Base-by-base conservation (phyloP, 2,888 invertebrate genomes). In the Athrips mouffetella region DNA sequence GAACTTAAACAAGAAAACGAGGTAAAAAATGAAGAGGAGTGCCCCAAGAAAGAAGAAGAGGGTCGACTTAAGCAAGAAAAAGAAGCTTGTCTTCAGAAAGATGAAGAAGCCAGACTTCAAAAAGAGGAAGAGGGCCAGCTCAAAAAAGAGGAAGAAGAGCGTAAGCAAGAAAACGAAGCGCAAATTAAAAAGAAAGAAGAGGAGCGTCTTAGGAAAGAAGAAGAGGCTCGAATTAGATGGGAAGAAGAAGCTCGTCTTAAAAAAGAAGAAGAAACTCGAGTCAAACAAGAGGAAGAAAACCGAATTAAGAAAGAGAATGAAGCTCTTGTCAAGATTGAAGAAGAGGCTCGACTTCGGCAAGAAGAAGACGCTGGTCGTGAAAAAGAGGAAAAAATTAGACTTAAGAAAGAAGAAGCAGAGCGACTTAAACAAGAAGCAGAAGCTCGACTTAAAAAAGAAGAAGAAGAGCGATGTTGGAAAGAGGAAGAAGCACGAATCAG, bases 211-310 rank as follows among this genome's bases (percentile, higher is more conserved):
- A n/a, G n/a, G n/a, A n/a, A n/a, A n/a, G n/a, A n/a, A n/a, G n/a
- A n/a, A n/a, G n/a, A n/a, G n/a, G n/a, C n/a, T n/a, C n/a, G n/a
- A n/a, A n/a, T n/a, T n/a, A n/a, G n/a, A 11, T 10, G 16, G 10
- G 23, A 11, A 5, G 11, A 20, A 21, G 11, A 18, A 3, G 23
- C 42, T 35, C 41, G 45, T 30, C 27, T 47, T 52, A 55, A 47
- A 51, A 21, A 44, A 39, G 30, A 7, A 27, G 11, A 7, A 8
- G 11, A 10, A n/a, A 37, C 23, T 45, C 53, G 54, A 48, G 48
- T 48, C 25, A 31, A 31, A n/a, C 31, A n/a, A n/a, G 52, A 53
- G 44, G 49, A 57, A 30, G 59, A 50, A 42, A 39, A 48, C 2
- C n/a, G n/a, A n/a, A n/a, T n/a, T 45, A n/a, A n/a, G n/a, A n/a